Percentiles rank a stretch among this genome's conserved stretches.
Evolutionary conservation across 1,140 invertebrate species (phyloP).

Genomic region (Reticulitermes speratus): DNA sequence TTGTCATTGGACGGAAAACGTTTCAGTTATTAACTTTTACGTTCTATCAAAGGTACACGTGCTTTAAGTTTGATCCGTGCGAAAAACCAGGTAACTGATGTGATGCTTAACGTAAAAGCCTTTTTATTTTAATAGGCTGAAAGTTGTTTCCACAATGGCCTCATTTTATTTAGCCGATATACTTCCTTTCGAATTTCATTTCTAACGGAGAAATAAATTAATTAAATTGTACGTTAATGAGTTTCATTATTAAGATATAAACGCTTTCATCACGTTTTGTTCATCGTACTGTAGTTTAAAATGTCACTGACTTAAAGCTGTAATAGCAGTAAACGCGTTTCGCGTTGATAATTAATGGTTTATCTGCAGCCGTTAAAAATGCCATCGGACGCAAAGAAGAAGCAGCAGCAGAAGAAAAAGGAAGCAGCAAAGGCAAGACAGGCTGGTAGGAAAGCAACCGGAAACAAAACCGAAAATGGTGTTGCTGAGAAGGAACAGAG

Average conservation of each 20-base stretch:
- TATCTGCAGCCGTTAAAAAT: conserved; percentile 55
- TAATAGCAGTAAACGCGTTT: neutral
- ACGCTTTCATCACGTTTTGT: neutral
- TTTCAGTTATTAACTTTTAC: neutral
- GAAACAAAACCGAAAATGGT: conserved; percentile 46
- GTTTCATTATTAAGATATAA: neutral
- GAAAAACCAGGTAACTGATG: neutral
- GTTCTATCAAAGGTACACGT: neutral
- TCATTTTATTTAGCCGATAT: neutral
- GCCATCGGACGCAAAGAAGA: conserved; percentile 98
- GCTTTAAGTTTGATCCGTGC: neutral
- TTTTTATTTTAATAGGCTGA: neutral
- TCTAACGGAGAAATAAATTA: neutral
- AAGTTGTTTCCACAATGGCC: neutral
- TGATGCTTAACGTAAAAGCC: neutral
- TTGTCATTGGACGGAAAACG: neutral
- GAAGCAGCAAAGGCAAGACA: conserved; percentile 82
- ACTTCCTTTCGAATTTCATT: neutral
- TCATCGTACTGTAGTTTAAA: neutral
- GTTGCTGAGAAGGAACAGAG: conserved; percentile 56
- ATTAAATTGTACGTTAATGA: neutral
- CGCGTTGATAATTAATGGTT: neutral
- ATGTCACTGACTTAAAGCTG: neutral
- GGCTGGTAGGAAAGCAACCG: conserved; percentile 61
- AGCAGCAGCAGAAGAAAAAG: conserved; percentile 95